phyloP scores from a whole-genome alignment of 1,140 invertebrate genomes.

The Ctenoplectra terminalis region DNA sequence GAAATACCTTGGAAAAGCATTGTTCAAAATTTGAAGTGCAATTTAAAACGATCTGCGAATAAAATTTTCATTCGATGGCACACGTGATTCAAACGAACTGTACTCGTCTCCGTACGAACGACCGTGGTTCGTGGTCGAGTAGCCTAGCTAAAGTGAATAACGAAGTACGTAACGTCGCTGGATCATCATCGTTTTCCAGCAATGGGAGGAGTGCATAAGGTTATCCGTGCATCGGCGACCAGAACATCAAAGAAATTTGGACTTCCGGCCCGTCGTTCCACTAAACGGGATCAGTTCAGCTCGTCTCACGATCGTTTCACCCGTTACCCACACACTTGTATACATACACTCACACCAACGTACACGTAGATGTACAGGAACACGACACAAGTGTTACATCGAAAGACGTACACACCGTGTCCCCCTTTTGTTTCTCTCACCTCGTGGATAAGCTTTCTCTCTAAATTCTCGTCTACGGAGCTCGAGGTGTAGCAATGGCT shows the following conservation, averaged over 20 bases:
- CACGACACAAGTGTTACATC: constrained; percentile 6
- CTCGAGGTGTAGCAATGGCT: constrained; percentile 46
- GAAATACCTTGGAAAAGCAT: no score
- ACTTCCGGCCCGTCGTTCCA: constrained; percentile 24
- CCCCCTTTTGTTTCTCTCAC: constrained; percentile 47
- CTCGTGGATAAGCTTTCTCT: constrained; percentile 58
- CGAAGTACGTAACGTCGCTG: constrained; percentile 32
- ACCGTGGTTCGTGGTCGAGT: neutral
- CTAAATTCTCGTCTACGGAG: constrained; percentile 65
- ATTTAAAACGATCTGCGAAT: no score
- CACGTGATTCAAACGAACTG: neutral
- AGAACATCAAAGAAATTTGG: constrained; percentile 38
- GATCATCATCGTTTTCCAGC: constrained; percentile 53
- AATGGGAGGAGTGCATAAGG: constrained; percentile 44
- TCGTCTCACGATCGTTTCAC: constrained; percentile 64
- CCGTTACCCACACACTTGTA: neutral
- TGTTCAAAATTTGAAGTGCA: no score
- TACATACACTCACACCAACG: no score
- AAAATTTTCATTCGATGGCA: neutral
- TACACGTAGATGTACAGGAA: neutral
- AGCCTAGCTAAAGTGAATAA: neutral
- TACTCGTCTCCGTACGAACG: neutral
- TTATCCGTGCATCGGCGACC: constrained; percentile 47
- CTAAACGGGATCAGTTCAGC: constrained; percentile 43
- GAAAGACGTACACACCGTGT: neutral